Base-by-base conservation (phyloP, 2,113 vertebrate species). In the Bambusicola thoracicus region DNA sequence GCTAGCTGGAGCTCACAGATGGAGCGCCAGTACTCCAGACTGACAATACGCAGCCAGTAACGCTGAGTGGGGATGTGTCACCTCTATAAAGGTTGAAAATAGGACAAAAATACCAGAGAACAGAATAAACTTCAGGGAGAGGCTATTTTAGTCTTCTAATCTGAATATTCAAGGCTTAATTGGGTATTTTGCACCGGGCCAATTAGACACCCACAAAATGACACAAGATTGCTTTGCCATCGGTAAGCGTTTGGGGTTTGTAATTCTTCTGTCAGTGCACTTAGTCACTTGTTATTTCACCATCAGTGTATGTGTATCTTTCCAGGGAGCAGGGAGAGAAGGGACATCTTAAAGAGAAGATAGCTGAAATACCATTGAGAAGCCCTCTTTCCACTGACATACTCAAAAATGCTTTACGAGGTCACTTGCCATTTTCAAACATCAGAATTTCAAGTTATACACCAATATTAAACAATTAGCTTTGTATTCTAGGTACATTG, bases 1-100 rank as follows among this genome's bases (percentile, higher is more conserved):
- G 95, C 94, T 97, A 82, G 87, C 93, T 58, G 89, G 87, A 95
- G 95, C 93, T 96, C 96, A 97, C 96, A 97, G 96, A 97, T 97
- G 96, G 96, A 95, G 89, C 8, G 8, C 80, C 93, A 81, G 90
- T 91, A 86, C 94, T 94, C 91, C 95, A 95, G 92, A 97, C 94
- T 95, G 95, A 96, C 95, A 95, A 93, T 95, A 88, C 46, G 38
- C 91, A 96, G 92, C 75, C 87, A 96, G 94, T 92, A 95, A 95
- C 53, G 4, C 87, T 89, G 66, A 96, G 92, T 3, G 2, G 66
- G 87, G 87, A 96, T 95, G 87, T 95, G 91, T 96, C 95, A 96
- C 96, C 96, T 97, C 90, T 90, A 88, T 40, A 94, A 94, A 96
- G 96, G 95, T 95, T 97, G 94, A 95, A 94, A 97, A 97, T 84